Base-by-base conservation (phyloP, 2,797 vertebrate genomes). In the Rhabdomys pumilio region DNA sequence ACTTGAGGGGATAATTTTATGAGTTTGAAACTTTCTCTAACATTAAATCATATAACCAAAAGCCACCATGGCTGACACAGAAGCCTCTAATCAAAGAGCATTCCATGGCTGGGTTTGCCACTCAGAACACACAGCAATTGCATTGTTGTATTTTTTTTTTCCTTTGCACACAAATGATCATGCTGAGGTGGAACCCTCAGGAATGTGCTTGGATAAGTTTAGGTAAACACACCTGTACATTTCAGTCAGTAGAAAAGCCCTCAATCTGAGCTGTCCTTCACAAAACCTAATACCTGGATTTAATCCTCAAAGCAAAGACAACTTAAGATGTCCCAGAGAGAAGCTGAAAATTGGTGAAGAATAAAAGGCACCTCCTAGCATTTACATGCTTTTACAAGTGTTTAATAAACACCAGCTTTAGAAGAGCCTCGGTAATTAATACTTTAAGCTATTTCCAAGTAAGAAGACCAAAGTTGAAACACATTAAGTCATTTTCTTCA, bases 291-390 rank as follows among this genome's bases (percentile, higher is more conserved):
- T 63, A 89, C 50, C 73, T 65, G 34, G 77, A 13, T 67, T 93
- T 77, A 94, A 61, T 91, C 59, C 69, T 82, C 86, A 93, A 82
- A 89, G 31, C 65, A 96, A 72, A 65, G 44, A 81, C 80, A 73
- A 81, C 34, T 91, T 57, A 31, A 53, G 19, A 90, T 76, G 57
- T 85, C 13, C 69, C 89, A 84, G n/a, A 92, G 53, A 84, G 14
- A 41, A 14, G 65, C 20, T 89, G 31, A 19, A 94, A 50, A 47
- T 14, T 10, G 41, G 65, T 53, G 47, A 97, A 92, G 17, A 82
- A 83, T 69, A 81, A 38, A 84, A 69, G 61, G 76, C 2, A 31
- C 3, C 26, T 61, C n/a, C n/a, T 81, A 72, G 29, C 3, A 82
- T 53, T 44, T 59, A 13, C 34, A 80, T 47, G n/a, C 31, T 82